These are phyloP conservation scores for Phylloscopus trochilus DNA, from an alignment of 2,113 vertebrate species.

Conservation along the genomic window DNA sequence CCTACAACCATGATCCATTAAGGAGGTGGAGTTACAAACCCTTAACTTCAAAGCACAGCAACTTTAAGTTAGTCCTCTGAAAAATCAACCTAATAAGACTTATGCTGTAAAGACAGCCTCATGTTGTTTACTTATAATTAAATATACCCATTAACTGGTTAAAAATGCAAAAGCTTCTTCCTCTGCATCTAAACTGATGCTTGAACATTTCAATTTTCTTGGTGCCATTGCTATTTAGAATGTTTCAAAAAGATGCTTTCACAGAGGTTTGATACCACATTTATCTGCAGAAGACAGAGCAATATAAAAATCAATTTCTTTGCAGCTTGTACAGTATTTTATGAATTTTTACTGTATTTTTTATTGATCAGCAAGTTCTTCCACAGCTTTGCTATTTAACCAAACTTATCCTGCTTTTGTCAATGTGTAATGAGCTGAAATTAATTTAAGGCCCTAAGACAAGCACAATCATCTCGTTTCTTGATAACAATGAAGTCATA, in stretches of 20 bases:
- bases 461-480: neutral
- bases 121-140: neutral
- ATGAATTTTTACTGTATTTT: neutral
- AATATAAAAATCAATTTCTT: neutral
- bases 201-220: neutral
- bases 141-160: neutral
- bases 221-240: neutral
- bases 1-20: neutral
- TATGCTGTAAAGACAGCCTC: neutral
- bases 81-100: neutral
- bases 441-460: neutral
- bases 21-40: neutral
- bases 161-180: neutral
- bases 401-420: neutral
- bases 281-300: neutral
- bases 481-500: neutral
- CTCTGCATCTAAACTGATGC: neutral
- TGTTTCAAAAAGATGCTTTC: neutral
- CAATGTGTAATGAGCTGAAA: neutral
- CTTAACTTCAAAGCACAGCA: neutral
- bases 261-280: neutral
- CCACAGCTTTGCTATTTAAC: neutral
- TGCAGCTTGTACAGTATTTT: neutral
- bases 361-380: neutral
- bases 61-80: neutral